Percentiles rank a stretch among this genome's conserved stretches.
phyloP scores from a whole-genome alignment of 2,797 vertebrate species.

The Semotilus atromaculatus region DNA sequence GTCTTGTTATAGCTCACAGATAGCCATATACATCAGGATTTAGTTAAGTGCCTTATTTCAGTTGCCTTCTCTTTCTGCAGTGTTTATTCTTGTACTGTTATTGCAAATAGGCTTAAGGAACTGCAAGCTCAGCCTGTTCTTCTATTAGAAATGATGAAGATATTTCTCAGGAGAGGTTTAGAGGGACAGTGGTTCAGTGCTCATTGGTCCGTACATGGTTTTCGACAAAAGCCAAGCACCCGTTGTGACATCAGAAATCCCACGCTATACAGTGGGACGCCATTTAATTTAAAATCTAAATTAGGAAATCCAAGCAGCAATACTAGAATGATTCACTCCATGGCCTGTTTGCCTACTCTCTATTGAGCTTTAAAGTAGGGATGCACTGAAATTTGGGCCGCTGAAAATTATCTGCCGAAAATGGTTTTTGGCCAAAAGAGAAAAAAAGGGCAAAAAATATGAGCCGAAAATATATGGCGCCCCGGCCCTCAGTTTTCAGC shows the following conservation, averaged over 20 bases:
- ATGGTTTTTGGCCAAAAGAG: no score
- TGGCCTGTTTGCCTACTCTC: constrained; percentile 62
- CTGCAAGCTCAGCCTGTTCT: constrained; percentile 44
- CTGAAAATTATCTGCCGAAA: no score
- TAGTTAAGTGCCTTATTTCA: constrained; percentile 47
- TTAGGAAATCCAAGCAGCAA: constrained; percentile 61
- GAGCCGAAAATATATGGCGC: no score
- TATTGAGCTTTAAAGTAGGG: constrained; percentile 62
- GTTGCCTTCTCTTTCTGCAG: constrained; percentile 31
- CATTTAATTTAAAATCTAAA: constrained; percentile 68
- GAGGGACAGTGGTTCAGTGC: constrained; percentile 59
- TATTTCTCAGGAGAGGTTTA: constrained; percentile 61
- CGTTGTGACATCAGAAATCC: constrained; percentile 64
- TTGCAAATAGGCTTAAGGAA: constrained; percentile 51
- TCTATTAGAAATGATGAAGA: constrained; percentile 69
- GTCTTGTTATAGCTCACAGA: constrained; percentile 43
- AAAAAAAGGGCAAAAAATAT: no score
- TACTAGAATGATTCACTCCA: constrained; percentile 64
- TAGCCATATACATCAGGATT: constrained; percentile 27
- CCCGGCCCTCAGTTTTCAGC: no score
- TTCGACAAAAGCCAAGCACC: constrained; percentile 61
- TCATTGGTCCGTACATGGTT: constrained; percentile 59
- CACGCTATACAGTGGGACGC: constrained; percentile 52
- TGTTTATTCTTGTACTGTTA: constrained; percentile 46
- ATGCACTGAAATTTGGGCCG: no score